These are phyloP conservation scores for Achlya flavicornis DNA, from an alignment of 2,888 invertebrate genomes.

Conservation along the genomic window DNA sequence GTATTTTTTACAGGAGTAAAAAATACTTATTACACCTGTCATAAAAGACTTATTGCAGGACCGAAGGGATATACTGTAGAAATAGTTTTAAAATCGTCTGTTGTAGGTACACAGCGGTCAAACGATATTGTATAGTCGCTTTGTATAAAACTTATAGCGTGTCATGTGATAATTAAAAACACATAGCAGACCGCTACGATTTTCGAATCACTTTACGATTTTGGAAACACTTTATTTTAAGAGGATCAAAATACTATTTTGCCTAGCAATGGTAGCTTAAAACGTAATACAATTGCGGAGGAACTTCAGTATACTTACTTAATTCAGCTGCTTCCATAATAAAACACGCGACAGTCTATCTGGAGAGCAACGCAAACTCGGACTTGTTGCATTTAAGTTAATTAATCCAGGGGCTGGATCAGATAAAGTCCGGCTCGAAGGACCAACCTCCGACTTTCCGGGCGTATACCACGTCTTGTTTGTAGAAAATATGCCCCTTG, in stretches of 20 bases:
- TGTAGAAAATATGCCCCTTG: slow-evolving; percentile 33
- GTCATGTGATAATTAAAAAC: not conserved
- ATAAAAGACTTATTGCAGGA: too few species aligned
- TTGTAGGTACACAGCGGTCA: too few species aligned
- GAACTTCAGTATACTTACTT: slow-evolving; percentile 61
- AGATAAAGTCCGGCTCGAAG: slow-evolving; percentile 69
- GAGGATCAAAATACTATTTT: not conserved
- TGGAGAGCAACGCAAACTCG: slow-evolving; percentile 77
- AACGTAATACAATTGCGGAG: slow-evolving; percentile 51
- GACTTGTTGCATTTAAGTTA: slow-evolving; percentile 83
- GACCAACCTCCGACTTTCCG: slow-evolving; percentile 50
- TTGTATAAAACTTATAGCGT: not conserved
- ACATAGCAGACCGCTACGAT: not conserved
- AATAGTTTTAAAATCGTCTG: too few species aligned
- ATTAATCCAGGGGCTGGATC: slow-evolving; percentile 76
- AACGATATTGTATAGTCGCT: not conserved
- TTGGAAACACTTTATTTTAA: not conserved
- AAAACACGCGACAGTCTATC: slow-evolving; percentile 74
- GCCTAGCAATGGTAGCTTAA: slow-evolving; percentile 26
- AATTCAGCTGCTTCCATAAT: slow-evolving; percentile 75
- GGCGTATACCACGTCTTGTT: slow-evolving; percentile 37
- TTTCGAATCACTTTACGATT: not conserved
- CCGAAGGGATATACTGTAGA: too few species aligned
- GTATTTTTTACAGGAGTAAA: too few species aligned
- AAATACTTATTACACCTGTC: too few species aligned